Evolutionary conservation across 2,113 vertebrate genomes (phyloP).

Genomic region (Macroglossus sobrinus): DNA sequence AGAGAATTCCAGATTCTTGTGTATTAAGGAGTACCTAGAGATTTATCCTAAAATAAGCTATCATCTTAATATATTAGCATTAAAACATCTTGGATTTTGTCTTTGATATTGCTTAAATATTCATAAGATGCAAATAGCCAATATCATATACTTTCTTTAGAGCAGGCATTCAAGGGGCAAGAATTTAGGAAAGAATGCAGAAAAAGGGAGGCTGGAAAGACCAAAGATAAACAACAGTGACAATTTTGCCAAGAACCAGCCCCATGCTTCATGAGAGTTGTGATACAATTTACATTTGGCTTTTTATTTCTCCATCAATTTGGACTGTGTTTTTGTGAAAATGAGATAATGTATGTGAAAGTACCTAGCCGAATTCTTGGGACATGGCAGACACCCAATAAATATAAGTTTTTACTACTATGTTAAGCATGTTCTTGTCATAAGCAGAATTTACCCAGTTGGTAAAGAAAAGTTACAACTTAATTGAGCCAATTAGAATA

Average conservation of each 20-base stretch:
- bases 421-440: slow-evolving; percentile 53
- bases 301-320: slow-evolving; percentile 55
- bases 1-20: background rate
- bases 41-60: slow-evolving; percentile 18
- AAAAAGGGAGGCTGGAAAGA: slow-evolving; percentile 40
- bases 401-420: slow-evolving; percentile 52
- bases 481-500: slow-evolving; percentile 45
- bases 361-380: slow-evolving; percentile 29
- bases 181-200: slow-evolving; percentile 35
- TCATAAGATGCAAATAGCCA: slow-evolving; percentile 45
- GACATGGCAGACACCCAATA: slow-evolving; percentile 50
- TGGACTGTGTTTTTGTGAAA: slow-evolving; percentile 56
- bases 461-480: slow-evolving; percentile 50
- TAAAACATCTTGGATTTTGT: slow-evolving; percentile 22
- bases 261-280: background rate
- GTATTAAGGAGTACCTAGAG: background rate
- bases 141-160: slow-evolving; percentile 9
- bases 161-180: slow-evolving; percentile 35
- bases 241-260: slow-evolving; percentile 35
- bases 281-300: slow-evolving; percentile 60
- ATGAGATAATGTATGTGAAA: slow-evolving; percentile 59
- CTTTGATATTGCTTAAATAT: slow-evolving; percentile 45
- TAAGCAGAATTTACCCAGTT: slow-evolving; percentile 32
- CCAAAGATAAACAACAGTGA: slow-evolving; percentile 40
- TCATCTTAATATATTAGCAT: slow-evolving; percentile 33